phyloP scores from a whole-genome alignment of 2,113 vertebrate genomes.

The Lasiurus borealis region DNA sequence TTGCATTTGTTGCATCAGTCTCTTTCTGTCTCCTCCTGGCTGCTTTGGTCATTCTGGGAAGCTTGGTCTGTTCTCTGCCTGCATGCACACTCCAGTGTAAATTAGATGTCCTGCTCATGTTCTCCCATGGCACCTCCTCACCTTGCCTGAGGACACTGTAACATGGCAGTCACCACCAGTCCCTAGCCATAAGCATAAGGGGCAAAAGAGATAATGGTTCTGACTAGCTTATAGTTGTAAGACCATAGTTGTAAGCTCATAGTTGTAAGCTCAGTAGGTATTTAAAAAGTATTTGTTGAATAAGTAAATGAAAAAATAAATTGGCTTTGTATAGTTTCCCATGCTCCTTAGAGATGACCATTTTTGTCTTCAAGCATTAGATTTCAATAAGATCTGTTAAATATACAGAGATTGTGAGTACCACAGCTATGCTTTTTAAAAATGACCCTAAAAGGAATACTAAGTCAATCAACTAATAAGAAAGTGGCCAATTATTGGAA shows the following conservation, averaged over 20 bases:
- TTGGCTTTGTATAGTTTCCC: neutral
- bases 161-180: neutral
- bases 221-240: neutral
- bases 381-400: conserved; percentile 1
- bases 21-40: neutral
- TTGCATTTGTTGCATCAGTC: neutral
- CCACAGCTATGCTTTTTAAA: neutral
- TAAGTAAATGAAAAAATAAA: conserved; percentile 27
- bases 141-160: neutral
- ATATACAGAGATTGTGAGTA: neutral
- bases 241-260: neutral
- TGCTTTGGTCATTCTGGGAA: neutral
- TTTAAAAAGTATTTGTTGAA: neutral
- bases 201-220: neutral
- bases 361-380: conserved; percentile 30
- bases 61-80: neutral
- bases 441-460: neutral
- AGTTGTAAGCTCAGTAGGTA: neutral
- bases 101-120: neutral
- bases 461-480: conserved; percentile 38
- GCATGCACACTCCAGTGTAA: neutral
- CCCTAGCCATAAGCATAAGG: neutral
- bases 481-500: conserved; percentile 42
- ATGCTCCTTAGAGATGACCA: neutral
- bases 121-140: neutral